Conservation (phyloP, 2,888 invertebrate species). For the Crossocerus cetratus region DNA sequence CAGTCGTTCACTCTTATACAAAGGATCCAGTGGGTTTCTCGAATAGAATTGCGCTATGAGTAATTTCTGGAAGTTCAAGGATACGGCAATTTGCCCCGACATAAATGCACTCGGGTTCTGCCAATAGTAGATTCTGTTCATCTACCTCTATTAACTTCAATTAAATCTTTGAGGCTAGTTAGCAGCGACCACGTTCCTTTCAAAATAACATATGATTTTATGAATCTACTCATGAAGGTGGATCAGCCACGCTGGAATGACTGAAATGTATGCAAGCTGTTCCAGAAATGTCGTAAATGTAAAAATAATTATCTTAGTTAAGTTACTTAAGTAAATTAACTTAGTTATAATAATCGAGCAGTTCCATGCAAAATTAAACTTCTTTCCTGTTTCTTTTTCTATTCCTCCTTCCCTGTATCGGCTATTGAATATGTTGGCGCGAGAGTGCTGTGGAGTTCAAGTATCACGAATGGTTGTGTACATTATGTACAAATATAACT, state of each 20-base stretch:
- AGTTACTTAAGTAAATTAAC: too few relatives aligned
- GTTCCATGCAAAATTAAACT: constrained; percentile 33
- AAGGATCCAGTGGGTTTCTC: constrained; percentile 17
- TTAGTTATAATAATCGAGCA: too few relatives aligned
- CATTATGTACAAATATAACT: too few relatives aligned
- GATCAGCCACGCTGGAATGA: too few relatives aligned
- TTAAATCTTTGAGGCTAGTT: constrained; percentile 62
- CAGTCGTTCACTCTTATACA: not conserved
- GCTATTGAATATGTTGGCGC: constrained; percentile 1
- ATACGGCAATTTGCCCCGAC: constrained; percentile 21
- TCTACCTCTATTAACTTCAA: too few relatives aligned
- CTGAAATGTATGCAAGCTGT: too few relatives aligned
- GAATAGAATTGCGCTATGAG: constrained; percentile 18
- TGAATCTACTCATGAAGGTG: too few relatives aligned
- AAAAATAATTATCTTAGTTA: too few relatives aligned
- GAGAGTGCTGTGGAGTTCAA: not conserved
- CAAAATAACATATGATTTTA: constrained; percentile 27
- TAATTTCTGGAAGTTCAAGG: constrained; percentile 33
- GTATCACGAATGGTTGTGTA: not conserved
- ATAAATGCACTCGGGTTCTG: constrained; percentile 25
- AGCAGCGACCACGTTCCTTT: constrained; percentile 66
- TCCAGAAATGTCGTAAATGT: too few relatives aligned
- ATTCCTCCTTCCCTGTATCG: not conserved
- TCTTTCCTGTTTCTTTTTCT: too few relatives aligned
- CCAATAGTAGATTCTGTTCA: not conserved